Evolutionary conservation across 2,888 invertebrate genomes (phyloP).

Genomic region (Polydesmus complanatus): DNA sequence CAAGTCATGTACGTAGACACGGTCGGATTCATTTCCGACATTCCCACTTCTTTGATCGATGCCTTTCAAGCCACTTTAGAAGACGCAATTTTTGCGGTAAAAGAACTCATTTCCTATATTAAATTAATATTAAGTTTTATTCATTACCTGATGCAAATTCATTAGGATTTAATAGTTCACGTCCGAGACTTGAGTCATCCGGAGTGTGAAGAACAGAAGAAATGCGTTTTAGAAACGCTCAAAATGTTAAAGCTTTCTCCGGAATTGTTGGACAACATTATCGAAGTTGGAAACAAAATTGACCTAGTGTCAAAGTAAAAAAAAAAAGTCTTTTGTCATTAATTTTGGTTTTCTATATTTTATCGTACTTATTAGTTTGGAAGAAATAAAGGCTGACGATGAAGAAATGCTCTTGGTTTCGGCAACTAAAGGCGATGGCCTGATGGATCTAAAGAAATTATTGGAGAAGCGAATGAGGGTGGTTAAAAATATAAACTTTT

Average conservation of each 20-base stretch:
- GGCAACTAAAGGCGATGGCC: slow-evolving; percentile 38
- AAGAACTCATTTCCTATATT: too few species aligned
- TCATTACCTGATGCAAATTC: too few species aligned
- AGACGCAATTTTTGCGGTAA: slow-evolving; percentile 57
- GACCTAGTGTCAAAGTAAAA: slow-evolving; percentile 38
- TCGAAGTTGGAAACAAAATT: slow-evolving; percentile 60
- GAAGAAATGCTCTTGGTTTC: slow-evolving; percentile 32
- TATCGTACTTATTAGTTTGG: neutral
- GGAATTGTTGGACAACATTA: slow-evolving; percentile 39
- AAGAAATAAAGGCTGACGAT: slow-evolving; percentile 19
- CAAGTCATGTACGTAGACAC: slow-evolving; percentile 64
- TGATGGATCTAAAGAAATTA: slow-evolving; percentile 33
- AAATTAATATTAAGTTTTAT: too few species aligned
- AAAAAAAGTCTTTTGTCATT: neutral
- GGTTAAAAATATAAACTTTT: slow-evolving; percentile 39
- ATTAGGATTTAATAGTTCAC: slow-evolving; percentile 62
- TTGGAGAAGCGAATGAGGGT: slow-evolving; percentile 40
- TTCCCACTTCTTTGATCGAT: slow-evolving; percentile 60
- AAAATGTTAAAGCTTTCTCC: slow-evolving; percentile 37
- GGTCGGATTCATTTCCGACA: slow-evolving; percentile 71
- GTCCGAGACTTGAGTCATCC: slow-evolving; percentile 64
- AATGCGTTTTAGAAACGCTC: slow-evolving; percentile 54
- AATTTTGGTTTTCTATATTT: neutral
- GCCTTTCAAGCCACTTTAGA: slow-evolving; percentile 68
- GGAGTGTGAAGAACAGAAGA: slow-evolving; percentile 49